Conservation (phyloP, 1,140 invertebrate genomes). For the Cydia fagiglandana region DNA sequence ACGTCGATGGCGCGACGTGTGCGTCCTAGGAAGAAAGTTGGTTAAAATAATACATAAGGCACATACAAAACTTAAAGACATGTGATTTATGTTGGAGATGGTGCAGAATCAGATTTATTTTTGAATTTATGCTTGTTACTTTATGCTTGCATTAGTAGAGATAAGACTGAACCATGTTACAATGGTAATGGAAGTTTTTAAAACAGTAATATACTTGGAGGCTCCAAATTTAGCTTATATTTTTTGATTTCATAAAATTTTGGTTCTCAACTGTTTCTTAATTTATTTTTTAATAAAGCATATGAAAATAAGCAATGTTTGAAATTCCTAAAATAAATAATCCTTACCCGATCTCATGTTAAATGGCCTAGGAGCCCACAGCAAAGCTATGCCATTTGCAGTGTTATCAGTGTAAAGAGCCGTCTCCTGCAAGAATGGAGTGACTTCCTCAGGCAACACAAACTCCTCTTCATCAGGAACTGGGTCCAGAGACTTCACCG, state of each 20-base stretch:
- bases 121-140: too few relatives aligned
- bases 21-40: conserved; percentile 78
- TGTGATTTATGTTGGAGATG: neutral
- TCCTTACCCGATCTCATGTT: conserved; percentile 92
- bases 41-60: neutral
- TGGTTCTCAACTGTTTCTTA: too few relatives aligned
- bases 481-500: conserved; percentile 91
- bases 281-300: too few relatives aligned
- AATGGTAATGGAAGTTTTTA: too few relatives aligned
- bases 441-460: conserved; percentile 92
- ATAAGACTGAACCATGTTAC: too few relatives aligned
- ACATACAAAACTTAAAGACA: neutral
- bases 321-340: neutral
- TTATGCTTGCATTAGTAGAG: too few relatives aligned
- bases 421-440: conserved; percentile 96
- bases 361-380: conserved; percentile 99
- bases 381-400: conserved; percentile 98
- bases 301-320: neutral
- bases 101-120: neutral
- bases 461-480: conserved; percentile 97
- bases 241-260: neutral
- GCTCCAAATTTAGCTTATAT: neutral
- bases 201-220: too few relatives aligned
- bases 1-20: conserved; percentile 96
- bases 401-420: conserved; percentile 99